Evolutionary conservation across 64 coral and sea anemone species (phyloP).

Genomic region (Montipora foliosa): DNA sequence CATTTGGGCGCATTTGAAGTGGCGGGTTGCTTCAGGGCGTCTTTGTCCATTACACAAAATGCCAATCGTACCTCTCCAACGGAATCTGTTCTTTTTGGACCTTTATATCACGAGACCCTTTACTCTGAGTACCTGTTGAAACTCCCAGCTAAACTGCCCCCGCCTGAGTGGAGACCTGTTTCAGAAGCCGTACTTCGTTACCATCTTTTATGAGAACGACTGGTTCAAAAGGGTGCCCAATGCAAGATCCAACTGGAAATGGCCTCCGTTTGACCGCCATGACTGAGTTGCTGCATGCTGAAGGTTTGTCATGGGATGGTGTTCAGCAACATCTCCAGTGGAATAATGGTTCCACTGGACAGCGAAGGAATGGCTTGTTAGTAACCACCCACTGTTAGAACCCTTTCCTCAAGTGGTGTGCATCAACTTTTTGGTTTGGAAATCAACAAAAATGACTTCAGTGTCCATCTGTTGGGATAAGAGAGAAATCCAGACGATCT

Average conservation of each 20-base stretch:
- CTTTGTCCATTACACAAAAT: conserved; percentile 65
- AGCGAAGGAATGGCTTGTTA: conserved; percentile 35
- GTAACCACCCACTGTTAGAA: conserved; percentile 8
- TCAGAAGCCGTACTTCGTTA: conserved; percentile 52
- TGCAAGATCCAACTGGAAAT: conserved; percentile 19
- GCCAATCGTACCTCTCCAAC: conserved; percentile 54
- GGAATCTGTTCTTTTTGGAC: conserved; percentile 50
- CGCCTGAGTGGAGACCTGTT: conserved; percentile 36
- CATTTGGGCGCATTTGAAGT: conserved; percentile 36
- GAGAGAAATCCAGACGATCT: conserved; percentile 7
- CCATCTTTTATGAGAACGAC: conserved; percentile 58
- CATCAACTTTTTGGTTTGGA: conserved; percentile 54
- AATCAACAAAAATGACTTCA: conserved; percentile 42
- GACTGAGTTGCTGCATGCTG: conserved; percentile 26
- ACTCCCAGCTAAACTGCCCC: conserved; percentile 41
- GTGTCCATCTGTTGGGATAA: conserved; percentile 14
- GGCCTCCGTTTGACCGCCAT: conserved; percentile 48
- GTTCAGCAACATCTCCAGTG: conserved; percentile 50
- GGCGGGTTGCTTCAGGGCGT: conserved; percentile 53
- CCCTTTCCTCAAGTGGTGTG: conserved; percentile 48
- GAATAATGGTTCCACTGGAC: conserved; percentile 22
- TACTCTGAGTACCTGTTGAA: conserved; percentile 46
- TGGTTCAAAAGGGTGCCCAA: conserved; percentile 43
- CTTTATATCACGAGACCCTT: conserved; percentile 39
- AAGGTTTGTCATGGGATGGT: conserved; percentile 36